Evolutionary conservation across 2,888 invertebrate species (phyloP), one percentile per base, ranked within the genome.

Genomic region (Cyclophora albipunctata): DNA sequence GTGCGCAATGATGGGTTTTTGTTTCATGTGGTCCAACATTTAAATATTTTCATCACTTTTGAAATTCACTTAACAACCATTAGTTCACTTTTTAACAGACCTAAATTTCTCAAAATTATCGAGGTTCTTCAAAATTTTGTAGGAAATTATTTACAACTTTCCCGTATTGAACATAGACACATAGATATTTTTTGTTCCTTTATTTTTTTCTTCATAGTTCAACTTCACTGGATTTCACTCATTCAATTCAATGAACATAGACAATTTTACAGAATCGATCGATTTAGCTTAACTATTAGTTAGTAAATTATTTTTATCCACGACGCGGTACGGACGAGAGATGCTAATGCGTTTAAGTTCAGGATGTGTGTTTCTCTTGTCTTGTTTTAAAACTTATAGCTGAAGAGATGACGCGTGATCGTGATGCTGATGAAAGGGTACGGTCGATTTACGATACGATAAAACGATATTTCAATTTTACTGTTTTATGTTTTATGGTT

Each of bases 1-100:
- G 87, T 89, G 89, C 87, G 89, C 84, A 85, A 84, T 83, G 86
- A 86, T 84, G 83, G 88, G 83, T 88, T 88, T 88, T 87, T 84
- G 86, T 85, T 86, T 86, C 80, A 80, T 79, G 80, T 69, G 77
- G 78, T 76, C 82, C 83, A 75, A 74, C 66, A 69, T 75, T 70
- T 75, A 75, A 60, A 68, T 69, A 71, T 74, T 80, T 64, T 64
- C 80, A 81, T 83, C 73, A 79, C 83, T 75, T 69, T 73, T 59
- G 58, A 55, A 71, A 72, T 67, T 77, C 79, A 83, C 79, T 73
- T 69, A 60, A 64, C 61, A 69, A 73, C 66, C 73, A 73, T 72
- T 69, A 65, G 62, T 65, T 69, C 75, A 79, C 78, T 76, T 75
- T 74, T 69, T 73, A 74, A 62, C 69, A 69, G 71, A 59, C 63